These are phyloP conservation scores for Melipona quadrifasciata DNA, from an alignment of 1,140 invertebrate genomes.

Conservation along the genomic window DNA sequence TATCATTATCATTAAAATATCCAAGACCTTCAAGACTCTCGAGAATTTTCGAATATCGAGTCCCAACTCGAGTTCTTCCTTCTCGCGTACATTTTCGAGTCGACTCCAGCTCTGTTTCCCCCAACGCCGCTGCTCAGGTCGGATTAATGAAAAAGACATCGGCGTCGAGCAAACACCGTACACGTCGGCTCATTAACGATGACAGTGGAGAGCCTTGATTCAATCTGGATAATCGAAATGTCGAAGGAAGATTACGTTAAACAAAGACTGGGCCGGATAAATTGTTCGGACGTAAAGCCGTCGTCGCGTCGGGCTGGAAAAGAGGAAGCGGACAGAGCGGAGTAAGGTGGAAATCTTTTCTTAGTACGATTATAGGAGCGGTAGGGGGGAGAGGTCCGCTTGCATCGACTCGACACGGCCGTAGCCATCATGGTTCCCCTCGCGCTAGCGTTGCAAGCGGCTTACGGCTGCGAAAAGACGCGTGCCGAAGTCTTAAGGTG, in stretches of 20 bases:
- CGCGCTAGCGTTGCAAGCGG: slow-evolving; percentile 30
- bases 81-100: too few relatives aligned
- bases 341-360: background rate
- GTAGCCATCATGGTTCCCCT: background rate
- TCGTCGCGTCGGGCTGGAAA: too few relatives aligned
- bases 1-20: too few relatives aligned
- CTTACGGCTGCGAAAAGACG: slow-evolving; percentile 53
- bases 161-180: background rate
- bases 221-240: slow-evolving; percentile 15
- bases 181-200: background rate
- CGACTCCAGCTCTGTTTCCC: too few relatives aligned
- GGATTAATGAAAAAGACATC: background rate
- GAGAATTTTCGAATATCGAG: too few relatives aligned
- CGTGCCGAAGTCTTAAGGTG: slow-evolving; percentile 64
- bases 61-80: too few relatives aligned
- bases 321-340: too few relatives aligned
- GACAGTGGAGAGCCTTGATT: background rate
- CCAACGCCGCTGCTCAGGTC: too few relatives aligned
- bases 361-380: slow-evolving; percentile 14
- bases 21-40: too few relatives aligned
- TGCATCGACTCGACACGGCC: background rate
- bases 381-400: background rate
- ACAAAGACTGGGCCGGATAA: background rate
- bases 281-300: slow-evolving; percentile 8
- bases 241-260: background rate